Evolutionary conservation across 1,140 invertebrate species (phyloP).

Genomic region (Drosophila nikananu): DNA sequence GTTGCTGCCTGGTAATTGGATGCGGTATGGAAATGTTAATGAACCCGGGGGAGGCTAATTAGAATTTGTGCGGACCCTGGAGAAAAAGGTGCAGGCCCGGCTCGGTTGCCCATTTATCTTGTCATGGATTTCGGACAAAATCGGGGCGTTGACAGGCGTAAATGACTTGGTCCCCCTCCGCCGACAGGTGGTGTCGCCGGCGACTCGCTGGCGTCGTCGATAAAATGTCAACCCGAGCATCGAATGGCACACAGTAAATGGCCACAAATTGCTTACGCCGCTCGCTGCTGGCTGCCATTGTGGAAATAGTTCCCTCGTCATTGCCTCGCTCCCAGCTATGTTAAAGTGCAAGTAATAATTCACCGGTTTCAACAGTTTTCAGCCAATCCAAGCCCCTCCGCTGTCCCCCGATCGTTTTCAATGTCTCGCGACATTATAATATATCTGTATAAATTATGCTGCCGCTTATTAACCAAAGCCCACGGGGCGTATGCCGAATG

Average conservation of each 20-base stretch:
- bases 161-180: conserved; percentile 58
- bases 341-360: conserved; percentile 84
- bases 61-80: conserved; percentile 37
- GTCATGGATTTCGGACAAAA: conserved; percentile 57
- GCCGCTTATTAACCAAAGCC: conserved; percentile 43
- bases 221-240: conserved; percentile 72
- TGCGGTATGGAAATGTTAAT: conserved; percentile 49
- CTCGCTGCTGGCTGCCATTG: conserved; percentile 51
- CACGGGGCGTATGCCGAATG: conserved; percentile 68
- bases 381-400: conserved; percentile 15
- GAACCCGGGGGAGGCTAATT: conserved; percentile 51
- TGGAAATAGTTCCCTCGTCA: conserved; percentile 70
- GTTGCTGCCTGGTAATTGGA: conserved; percentile 6
- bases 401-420: conserved; percentile 55
- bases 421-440: conserved; percentile 80
- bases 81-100: conserved; percentile 26
- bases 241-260: conserved; percentile 9
- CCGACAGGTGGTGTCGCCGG: conserved; percentile 67
- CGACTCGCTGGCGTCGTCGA: conserved; percentile 74
- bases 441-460: conserved; percentile 78
- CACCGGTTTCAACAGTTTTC: conserved; percentile 79
- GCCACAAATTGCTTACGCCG: conserved; percentile 50
- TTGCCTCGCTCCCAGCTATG: conserved; percentile 69
- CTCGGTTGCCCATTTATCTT: conserved; percentile 68
- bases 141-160: conserved; percentile 79